Evolutionary conservation across 2,888 invertebrate genomes (phyloP), one percentile per base, ranked within the genome.

Genomic region (Acanthosepion pharaonis): DNA sequence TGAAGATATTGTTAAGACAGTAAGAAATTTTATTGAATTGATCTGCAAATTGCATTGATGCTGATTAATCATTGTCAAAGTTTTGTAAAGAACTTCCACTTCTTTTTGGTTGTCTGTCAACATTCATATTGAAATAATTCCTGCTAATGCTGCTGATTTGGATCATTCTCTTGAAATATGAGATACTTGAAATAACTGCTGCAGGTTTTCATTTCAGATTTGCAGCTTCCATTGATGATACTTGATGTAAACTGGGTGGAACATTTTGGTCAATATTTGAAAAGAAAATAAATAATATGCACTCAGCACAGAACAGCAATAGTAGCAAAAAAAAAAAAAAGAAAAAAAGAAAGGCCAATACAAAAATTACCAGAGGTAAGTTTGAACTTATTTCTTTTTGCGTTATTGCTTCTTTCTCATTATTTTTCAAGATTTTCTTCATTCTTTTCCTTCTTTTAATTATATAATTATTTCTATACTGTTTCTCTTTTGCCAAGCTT

Each of bases 221-320:
- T n/a, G n/a, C n/a, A 78, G 78, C n/a, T n/a, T 78, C 15, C 33
- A 78, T 78, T 78, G 78, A 78, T 78, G n/a, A 78, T 78, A 78
- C 78, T 78, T 78, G 78, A 78, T n/a, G 78, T 78, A 78, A 78
- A 78, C 78, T 8, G 9, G 78, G 78, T n/a, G 78, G 78, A 78
- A 78, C 15, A 78, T 78, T 78, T 78, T n/a, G 78, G 78, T 78
- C 78, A 78, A 78, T 78, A 78, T 78, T 78, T 11, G n/a, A 78
- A n/a, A 78, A n/a, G n/a, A 78, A 78, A 78, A 78, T n/a, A 78
- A 78, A 78, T 78, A 78, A 78, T 78, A 78, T n/a, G 78, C n/a
- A n/a, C 78, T n/a, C n/a, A 33, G 78, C 15, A 78, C 2, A 20
- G 5, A 59, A 5, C 55, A 78, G n/a, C 78, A 78, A 33, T n/a